Evolutionary conservation across 1,140 invertebrate species (phyloP), one percentile per base, ranked within the genome.

Genomic region (Hycleus cichorii): DNA sequence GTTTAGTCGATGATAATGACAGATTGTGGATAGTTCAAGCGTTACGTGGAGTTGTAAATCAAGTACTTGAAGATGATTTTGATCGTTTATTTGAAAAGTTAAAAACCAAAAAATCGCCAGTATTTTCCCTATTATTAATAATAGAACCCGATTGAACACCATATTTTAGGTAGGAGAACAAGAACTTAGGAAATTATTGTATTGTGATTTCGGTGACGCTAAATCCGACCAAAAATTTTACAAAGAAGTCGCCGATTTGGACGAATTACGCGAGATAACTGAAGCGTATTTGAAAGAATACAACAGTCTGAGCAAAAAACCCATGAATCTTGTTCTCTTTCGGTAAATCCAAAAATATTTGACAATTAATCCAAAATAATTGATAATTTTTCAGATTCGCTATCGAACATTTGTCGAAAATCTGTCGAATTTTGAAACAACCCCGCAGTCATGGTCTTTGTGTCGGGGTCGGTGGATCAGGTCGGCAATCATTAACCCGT

Each of bases 221-320:
- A 97, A 96, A 81, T 88, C 88, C 1, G 93, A 97, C 64, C 83
- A 83, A 25, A 84, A 91, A 40, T 82, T 89, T 64, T 98, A 98
- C 64, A 83, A 90, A 64, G 93, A 97, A 79, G 91, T 95, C 0
- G 74, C 77, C 2, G 90, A 97, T 70, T 77, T 96, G 60, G 88
- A 93, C 58, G 80, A 86, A 51, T 77, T 98, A 43, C 84, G 86
- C 61, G 78, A 81, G 0, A 89, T 94, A n/a, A 91, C 94, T 0
- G 93, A 97, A 70, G 85, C 85, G 0, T 96, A 92, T 77, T 77
- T 98, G 9, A 84, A 87, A 2, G 95, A 98, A 70, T 97, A 88
- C 67, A 97, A 98, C 72, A 91, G 94, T 57, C 92, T 97, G 87
- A 93, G 90, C 18, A 97, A 95, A 72, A 97, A 97, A 70, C 93